Base-by-base conservation (phyloP, 1,140 invertebrate species). In the Metaphire vulgaris region DNA sequence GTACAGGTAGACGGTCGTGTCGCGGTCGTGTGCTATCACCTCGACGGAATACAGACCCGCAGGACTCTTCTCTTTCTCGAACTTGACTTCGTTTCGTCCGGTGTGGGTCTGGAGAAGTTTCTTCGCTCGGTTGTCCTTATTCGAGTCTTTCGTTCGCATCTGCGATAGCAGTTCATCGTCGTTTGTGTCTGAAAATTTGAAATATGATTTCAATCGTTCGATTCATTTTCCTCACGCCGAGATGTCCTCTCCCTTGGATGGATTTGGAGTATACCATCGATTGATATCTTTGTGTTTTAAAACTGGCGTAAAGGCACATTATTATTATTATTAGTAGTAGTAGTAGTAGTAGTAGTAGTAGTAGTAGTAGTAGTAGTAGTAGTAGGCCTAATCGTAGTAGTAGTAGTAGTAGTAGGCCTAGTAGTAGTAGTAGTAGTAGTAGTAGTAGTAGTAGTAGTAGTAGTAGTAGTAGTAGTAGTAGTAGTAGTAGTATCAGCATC, bases 11-110 rank as follows among this genome's bases (percentile, higher is more conserved):
- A 79, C 83, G 0, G 64, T 75, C 0, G 79, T 81, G 32, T 82
- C 81, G 2, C 41, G 72, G 2, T 78, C 78, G 1, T 77, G 72
- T 0, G 81, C 71, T 0, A 74, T 72, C 2, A 84, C 16, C 21
- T 80, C 79, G 64, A 85, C 16, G 12, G 77, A 76, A 75, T 84
- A 85, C 0, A 81, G 32, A 21, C 82, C 83, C 0, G 76, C 33
- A 0, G 6, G 34, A 28, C 70, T 78, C 28, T 78, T 68, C 1
- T 74, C 34, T 12, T 78, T 76, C 29, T 32, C 69, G 77, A 81
- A 83, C 1, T 80, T 81, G 14, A 76, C 74, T 6, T 77, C 69
- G 14, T 79, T 77, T 0, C 69, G 75, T 2, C 81, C 79, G 14
- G 74, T n/a, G 65, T 81, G 81, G n/a, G 74, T 33, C 21, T 75